Evolutionary conservation across 1,140 invertebrate genomes (phyloP).

Genomic region (Drosophila gunungcola): DNA sequence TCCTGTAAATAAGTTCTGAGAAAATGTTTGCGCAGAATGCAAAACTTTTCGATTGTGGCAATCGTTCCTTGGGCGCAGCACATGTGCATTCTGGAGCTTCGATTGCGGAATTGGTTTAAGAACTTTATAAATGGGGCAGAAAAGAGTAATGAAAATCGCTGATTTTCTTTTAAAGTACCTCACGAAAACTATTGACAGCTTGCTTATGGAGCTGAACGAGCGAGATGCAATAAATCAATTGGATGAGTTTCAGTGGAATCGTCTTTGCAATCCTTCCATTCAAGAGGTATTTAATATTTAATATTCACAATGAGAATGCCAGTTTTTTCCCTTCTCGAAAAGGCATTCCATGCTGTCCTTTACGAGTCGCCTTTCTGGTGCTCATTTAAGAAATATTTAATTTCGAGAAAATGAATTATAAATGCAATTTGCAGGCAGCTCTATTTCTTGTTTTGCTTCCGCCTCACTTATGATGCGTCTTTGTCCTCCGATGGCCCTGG

Average conservation of each 20-base stretch:
- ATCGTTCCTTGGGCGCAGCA: constrained; percentile 27
- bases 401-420: constrained; percentile 45
- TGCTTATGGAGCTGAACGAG: not conserved
- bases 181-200: constrained; percentile 24
- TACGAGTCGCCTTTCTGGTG: not conserved
- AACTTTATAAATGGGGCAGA: constrained; percentile 25
- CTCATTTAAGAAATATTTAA: constrained; percentile 48
- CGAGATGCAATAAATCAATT: constrained; percentile 25
- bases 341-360: not conserved
- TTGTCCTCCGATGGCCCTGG: constrained; percentile 47
- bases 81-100: constrained; percentile 7
- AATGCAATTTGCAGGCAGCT: constrained; percentile 47
- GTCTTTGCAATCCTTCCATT: constrained; percentile 19
- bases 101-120: constrained; percentile 32
- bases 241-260: constrained; percentile 1
- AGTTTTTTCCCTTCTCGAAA: constrained; percentile 11
- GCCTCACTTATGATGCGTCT: constrained; percentile 35
- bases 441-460: constrained; percentile 33
- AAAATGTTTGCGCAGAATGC: constrained; percentile 29
- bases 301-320: constrained; percentile 32
- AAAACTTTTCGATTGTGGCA: constrained; percentile 45
- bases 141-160: constrained; percentile 13
- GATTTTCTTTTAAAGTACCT: not conserved
- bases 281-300: constrained; percentile 27
- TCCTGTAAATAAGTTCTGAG: constrained; percentile 40